Percentiles rank a stretch among this genome's conserved stretches.
phyloP scores from a whole-genome alignment of 2,888 invertebrate species.

The Cosmopolites sordidus region DNA sequence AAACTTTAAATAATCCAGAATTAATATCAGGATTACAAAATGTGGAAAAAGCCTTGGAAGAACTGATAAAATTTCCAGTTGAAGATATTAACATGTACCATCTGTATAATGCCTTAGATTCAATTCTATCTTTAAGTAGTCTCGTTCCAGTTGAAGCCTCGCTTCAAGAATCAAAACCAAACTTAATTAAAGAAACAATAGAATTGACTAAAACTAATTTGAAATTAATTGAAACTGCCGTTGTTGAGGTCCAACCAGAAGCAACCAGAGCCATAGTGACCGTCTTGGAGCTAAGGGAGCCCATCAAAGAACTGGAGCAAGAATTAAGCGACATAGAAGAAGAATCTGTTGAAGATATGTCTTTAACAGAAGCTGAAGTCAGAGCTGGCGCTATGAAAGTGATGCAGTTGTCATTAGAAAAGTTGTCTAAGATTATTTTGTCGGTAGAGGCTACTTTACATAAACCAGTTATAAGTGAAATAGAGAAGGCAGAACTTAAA shows the following conservation, averaged over 20 bases:
- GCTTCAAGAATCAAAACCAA: neutral
- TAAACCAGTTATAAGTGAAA: conserved; percentile 28
- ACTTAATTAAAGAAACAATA: conserved; percentile 20
- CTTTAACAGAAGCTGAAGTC: conserved; percentile 7
- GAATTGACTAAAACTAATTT: conserved; percentile 28
- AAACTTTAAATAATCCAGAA: conserved; percentile 1
- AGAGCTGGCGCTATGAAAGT: conserved; percentile 17
- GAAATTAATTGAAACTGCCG: conserved; percentile 23
- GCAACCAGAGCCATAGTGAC: conserved; percentile 27
- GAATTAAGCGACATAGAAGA: conserved; percentile 13
- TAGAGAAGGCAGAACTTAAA: conserved; percentile 25
- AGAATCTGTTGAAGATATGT: conserved; percentile 7
- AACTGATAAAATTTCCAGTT: conserved; percentile 8
- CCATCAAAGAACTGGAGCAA: conserved; percentile 24
- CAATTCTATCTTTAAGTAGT: neutral
- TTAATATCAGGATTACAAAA: conserved; percentile 2
- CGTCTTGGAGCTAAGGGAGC: conserved; percentile 30
- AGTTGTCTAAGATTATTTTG: conserved; percentile 26
- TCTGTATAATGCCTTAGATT: conserved; percentile 16
- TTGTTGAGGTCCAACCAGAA: conserved; percentile 27
- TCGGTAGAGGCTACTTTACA: conserved; percentile 26
- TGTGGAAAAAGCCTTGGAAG: conserved; percentile 9
- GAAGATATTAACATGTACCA: conserved; percentile 19
- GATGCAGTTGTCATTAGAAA: conserved; percentile 26
- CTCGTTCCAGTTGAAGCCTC: neutral